Conservation (phyloP, 2,888 invertebrate genomes). For the Chymomyza fuscimana region DNA sequence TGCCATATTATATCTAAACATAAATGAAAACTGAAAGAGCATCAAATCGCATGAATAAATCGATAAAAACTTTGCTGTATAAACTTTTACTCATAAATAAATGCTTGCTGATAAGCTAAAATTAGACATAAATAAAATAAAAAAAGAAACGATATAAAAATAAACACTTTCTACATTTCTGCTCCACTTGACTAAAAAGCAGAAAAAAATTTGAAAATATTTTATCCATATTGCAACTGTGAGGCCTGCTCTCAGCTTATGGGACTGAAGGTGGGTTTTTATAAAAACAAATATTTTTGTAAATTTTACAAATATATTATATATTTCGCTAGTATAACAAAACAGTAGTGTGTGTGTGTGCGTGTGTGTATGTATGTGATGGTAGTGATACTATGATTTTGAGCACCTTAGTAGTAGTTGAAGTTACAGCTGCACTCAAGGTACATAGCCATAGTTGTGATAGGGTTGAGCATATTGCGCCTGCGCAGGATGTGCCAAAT, state of each 20-base stretch:
- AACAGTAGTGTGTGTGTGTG: slow-evolving; percentile 35
- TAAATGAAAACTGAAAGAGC: neutral
- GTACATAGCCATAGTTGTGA: slow-evolving; percentile 76
- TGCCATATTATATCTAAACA: neutral
- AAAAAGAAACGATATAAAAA: neutral
- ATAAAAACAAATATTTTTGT: neutral
- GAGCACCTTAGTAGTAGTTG: neutral
- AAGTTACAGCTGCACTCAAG: slow-evolving; percentile 42
- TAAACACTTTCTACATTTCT: neutral
- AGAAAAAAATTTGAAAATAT: neutral
- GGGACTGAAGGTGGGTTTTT: too few species aligned
- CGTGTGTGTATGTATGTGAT: slow-evolving; percentile 12
- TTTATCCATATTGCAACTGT: too few species aligned
- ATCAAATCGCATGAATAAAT: neutral
- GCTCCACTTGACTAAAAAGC: neutral
- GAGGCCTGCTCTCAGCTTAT: too few species aligned
- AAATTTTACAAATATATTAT: slow-evolving; percentile 10
- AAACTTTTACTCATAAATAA: neutral
- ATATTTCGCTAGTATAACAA: slow-evolving; percentile 54
- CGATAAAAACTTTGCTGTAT: neutral
- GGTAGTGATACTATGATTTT: slow-evolving; percentile 16
- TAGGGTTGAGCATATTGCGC: slow-evolving; percentile 73
- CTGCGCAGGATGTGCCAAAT: slow-evolving; percentile 66
- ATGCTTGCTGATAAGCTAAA: neutral
- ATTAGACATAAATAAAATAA: neutral